A percentile compares a stretch with the other conserved stretches of the same genome.
phyloP scores from a whole-genome alignment of 37 sponge, comb jelly and placozoan species.

The Ephydatia muelleri region DNA sequence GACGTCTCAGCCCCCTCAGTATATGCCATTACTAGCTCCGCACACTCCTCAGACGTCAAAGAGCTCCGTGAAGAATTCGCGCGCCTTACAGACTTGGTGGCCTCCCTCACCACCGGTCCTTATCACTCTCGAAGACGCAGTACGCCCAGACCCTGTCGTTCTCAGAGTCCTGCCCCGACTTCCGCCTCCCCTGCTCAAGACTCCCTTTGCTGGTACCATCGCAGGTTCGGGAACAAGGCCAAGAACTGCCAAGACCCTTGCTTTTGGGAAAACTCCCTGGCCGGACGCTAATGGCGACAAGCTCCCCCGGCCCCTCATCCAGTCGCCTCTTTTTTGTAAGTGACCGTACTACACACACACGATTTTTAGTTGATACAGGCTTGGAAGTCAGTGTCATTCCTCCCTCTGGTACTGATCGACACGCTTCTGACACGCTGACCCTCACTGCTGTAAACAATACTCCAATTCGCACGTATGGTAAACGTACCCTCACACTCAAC shows the following conservation, averaged over 20 bases:
- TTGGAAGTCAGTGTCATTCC: conserved; percentile 55
- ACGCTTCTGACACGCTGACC: neutral
- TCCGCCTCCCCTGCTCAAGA: neutral
- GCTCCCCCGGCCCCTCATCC: conserved; percentile 57
- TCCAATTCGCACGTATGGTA: conserved; percentile 53
- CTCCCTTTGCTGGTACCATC: conserved; percentile 42
- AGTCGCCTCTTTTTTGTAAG: conserved; percentile 18
- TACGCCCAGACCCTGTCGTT: neutral
- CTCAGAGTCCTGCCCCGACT: neutral
- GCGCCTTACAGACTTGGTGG: neutral
- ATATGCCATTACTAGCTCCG: conserved; percentile 14
- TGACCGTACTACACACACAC: conserved; percentile 1
- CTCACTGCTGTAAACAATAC: conserved; percentile 41
- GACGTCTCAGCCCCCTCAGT: conserved; percentile 57
- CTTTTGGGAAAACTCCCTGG: conserved; percentile 38
- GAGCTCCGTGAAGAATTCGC: conserved; percentile 9
- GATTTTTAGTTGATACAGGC: conserved; percentile 54
- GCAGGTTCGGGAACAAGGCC: conserved; percentile 20
- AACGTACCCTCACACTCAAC: conserved; percentile 65
- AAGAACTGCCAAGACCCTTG: conserved; percentile 40
- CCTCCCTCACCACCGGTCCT: neutral
- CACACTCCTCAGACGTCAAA: neutral
- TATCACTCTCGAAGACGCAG: neutral
- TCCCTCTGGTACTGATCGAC: conserved; percentile 16
- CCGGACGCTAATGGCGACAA: conserved; percentile 60